Percentiles rank a stretch among this genome's conserved stretches.
Evolutionary conservation across 2,797 vertebrate genomes (phyloP).

Genomic region (Carduelis carduelis): DNA sequence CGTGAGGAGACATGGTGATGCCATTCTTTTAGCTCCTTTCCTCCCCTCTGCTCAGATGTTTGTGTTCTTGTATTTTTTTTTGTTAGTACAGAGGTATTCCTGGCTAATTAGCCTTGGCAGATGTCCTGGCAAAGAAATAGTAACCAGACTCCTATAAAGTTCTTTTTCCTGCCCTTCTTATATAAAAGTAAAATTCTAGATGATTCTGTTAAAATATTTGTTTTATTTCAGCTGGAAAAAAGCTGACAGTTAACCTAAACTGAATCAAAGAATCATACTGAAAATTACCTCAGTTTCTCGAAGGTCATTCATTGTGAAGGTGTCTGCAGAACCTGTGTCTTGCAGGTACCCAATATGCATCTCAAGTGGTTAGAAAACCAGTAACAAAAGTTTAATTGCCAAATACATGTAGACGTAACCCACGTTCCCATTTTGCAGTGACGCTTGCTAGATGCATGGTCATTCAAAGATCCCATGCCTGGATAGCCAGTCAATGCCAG

Average conservation of each 20-base stretch:
- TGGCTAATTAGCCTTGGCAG: neutral
- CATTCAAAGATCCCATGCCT: neutral
- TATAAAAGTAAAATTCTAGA: neutral
- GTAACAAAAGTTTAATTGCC: neutral
- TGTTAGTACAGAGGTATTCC: neutral
- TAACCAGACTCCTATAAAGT: neutral
- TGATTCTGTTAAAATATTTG: neutral
- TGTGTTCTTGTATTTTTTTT: neutral
- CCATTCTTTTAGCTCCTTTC: neutral
- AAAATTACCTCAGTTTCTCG: neutral
- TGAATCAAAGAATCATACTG: neutral
- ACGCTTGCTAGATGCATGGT: neutral
- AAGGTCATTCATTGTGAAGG: neutral
- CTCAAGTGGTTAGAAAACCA: neutral
- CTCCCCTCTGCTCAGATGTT: neutral
- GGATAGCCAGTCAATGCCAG: neutral
- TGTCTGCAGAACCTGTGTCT: neutral
- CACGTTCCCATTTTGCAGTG: neutral
- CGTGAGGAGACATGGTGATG: neutral
- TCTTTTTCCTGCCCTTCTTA: neutral
- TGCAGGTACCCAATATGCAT: neutral
- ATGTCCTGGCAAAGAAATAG: neutral
- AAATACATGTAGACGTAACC: neutral
- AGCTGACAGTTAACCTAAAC: neutral
- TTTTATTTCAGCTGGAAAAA: neutral